Percentiles rank a stretch among this genome's conserved stretches.
Conservation (phyloP, 1,140 invertebrate species). For the Aphaenogaster ashmeadi region DNA sequence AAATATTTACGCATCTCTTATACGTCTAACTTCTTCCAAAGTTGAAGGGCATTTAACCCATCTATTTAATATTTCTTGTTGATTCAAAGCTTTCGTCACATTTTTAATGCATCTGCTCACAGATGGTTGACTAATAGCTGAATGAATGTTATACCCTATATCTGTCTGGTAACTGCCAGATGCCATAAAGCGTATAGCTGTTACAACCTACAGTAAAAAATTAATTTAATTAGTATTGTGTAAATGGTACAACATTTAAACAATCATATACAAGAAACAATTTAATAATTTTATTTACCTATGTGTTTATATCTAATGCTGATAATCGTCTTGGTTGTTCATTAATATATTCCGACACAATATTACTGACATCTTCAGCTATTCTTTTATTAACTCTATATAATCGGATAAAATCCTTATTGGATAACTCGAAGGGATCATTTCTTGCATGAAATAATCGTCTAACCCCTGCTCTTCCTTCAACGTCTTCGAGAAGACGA, state of each 20-base stretch:
- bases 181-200: constrained; percentile 14
- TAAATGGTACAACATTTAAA: neutral
- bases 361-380: neutral
- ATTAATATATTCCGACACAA: constrained; percentile 23
- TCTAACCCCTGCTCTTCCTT: neutral
- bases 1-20: neutral
- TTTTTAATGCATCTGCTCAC: constrained; percentile 3
- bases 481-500: constrained; percentile 19
- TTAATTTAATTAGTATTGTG: constrained; percentile 3
- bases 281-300: constrained; percentile 16
- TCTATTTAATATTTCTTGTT: neutral
- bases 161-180: neutral
- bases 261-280: neutral
- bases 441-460: constrained; percentile 7
- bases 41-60: constrained; percentile 10
- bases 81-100: neutral
- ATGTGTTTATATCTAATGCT: constrained; percentile 1
- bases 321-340: constrained; percentile 9
- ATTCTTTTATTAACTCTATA: constrained; percentile 13
- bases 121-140: neutral
- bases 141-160: neutral
- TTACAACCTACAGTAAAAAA: neutral
- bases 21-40: constrained; percentile 4
- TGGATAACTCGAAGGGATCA: neutral
- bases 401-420: constrained; percentile 7